Evolutionary conservation across 2,888 invertebrate genomes (phyloP), one percentile per base, ranked within the genome.

Genomic region (Danaus chrysippus): DNA sequence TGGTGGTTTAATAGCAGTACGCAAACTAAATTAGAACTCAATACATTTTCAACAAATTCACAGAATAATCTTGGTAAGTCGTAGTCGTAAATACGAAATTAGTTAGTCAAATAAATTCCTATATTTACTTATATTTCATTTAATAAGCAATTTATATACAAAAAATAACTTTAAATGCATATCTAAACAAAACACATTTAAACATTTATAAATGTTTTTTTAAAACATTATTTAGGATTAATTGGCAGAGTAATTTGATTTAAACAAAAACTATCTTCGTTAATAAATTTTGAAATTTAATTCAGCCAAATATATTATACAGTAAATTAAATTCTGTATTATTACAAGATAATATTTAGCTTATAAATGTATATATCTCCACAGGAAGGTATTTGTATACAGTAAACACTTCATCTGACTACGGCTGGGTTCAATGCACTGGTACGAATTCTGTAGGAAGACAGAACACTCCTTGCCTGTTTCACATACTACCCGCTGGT

Each of bases 341-440:
- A 46, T 17, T 49, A 9, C 2, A 10, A 17, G 17, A 15, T 17
- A 17, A 10, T 49, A 17, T 17, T 49, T 49, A 0, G 3, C 10
- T 17, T 49, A 49, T 17, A 6, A 34, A 34, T 34, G 23, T 34
- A 34, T 34, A 0, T 6, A 34, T 6, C 23, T 34, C 23, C 23
- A 34, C 6, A 91, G 91, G 88, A 64, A 80, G 84, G 23, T 89
- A 83, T 63, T 73, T 84, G 10, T 93, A 93, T 78, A 88, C 90
- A 78, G 92, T 93, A 59, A 92, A 92, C 65, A 91, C 91, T 1
- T 92, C 93, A 42, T 91, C 93, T 0, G 92, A 96, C 82, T 96
- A 96, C 78, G 96, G 96, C 17, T 95, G 95, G 76, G 91, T 96
- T n/a, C 93, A 95, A 65, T 96, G 96, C 73, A 93, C 94, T 81